A percentile compares a stretch with the other conserved stretches of the same genome.
Evolutionary conservation across 30 jellyfish, hydroid and myxozoan species (phyloP).

Genomic region (Aurelia sp.): DNA sequence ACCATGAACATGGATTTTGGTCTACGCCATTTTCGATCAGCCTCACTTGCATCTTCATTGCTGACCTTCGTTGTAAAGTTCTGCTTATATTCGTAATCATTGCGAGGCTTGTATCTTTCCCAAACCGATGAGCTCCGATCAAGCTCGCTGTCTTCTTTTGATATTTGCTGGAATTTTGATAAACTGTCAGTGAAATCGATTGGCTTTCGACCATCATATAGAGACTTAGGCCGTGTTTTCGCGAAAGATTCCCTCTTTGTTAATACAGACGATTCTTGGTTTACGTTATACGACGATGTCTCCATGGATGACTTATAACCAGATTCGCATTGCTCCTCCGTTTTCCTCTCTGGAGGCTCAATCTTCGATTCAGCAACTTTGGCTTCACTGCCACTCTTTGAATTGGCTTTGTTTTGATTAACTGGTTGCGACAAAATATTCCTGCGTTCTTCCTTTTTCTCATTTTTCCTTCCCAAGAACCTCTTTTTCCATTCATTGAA

Average conservation of each 20-base stretch:
- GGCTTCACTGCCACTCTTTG: not conserved
- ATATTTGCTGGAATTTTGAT: slow-evolving; percentile 26
- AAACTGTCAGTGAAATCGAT: slow-evolving; percentile 31
- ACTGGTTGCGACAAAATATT: not conserved
- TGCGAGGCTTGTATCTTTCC: slow-evolving; percentile 51
- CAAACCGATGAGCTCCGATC: slow-evolving; percentile 24
- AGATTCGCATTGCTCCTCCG: slow-evolving; percentile 26
- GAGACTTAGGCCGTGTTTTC: slow-evolving; percentile 67
- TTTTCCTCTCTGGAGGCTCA: not conserved
- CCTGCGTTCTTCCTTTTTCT: not conserved
- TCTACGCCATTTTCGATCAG: slow-evolving; percentile 14
- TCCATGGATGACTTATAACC: slow-evolving; percentile 1
- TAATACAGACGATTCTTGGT: not conserved
- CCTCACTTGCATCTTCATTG: slow-evolving; percentile 16
- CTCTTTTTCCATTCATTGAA: slow-evolving; percentile 2
- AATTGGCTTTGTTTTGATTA: not conserved
- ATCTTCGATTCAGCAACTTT: not conserved
- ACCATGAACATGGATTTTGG: slow-evolving; percentile 62
- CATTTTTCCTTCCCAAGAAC: not conserved
- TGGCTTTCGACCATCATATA: slow-evolving; percentile 16
- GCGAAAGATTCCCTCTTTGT: slow-evolving; percentile 36
- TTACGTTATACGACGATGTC: not conserved
- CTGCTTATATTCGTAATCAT: not conserved
- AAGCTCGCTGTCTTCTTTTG: not conserved
- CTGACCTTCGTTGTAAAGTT: not conserved